These are phyloP conservation scores for Muraenolepis orangiensis DNA, from an alignment of 2,797 vertebrate species.

Conservation along the genomic window DNA sequence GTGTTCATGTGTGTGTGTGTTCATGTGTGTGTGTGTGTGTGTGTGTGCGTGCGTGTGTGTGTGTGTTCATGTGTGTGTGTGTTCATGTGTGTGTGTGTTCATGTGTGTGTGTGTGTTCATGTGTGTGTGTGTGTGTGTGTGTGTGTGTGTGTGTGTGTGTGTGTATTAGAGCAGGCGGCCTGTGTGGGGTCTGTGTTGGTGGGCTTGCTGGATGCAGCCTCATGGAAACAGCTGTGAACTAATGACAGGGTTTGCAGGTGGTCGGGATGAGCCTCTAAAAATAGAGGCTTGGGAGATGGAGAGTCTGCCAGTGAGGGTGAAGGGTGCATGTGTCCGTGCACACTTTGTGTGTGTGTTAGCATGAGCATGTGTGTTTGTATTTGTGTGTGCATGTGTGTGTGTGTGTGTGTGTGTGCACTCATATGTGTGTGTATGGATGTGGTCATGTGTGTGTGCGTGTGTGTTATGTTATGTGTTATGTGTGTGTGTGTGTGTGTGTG, in stretches of 20 bases:
- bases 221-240: slow-evolving; percentile 76
- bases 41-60: background rate
- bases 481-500: too few species aligned
- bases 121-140: too few species aligned
- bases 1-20: too few species aligned
- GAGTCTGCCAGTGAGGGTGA: slow-evolving; percentile 38
- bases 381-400: background rate
- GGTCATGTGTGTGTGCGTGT: too few species aligned
- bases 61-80: too few species aligned
- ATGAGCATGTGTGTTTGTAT: background rate
- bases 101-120: too few species aligned
- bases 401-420: background rate
- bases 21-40: too few species aligned
- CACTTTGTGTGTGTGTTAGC: background rate
- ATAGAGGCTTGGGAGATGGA: slow-evolving; percentile 53
- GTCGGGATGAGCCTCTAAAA: slow-evolving; percentile 64
- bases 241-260: slow-evolving; percentile 82
- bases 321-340: background rate
- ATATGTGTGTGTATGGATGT: background rate
- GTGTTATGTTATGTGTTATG: too few species aligned
- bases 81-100: too few species aligned
- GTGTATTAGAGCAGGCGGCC: slow-evolving; percentile 29
- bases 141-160: background rate
- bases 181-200: slow-evolving; percentile 28
- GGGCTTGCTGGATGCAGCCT: slow-evolving; percentile 23